Base-by-base conservation (phyloP, 1,140 invertebrate species). In the Halictus rubicundus region DNA sequence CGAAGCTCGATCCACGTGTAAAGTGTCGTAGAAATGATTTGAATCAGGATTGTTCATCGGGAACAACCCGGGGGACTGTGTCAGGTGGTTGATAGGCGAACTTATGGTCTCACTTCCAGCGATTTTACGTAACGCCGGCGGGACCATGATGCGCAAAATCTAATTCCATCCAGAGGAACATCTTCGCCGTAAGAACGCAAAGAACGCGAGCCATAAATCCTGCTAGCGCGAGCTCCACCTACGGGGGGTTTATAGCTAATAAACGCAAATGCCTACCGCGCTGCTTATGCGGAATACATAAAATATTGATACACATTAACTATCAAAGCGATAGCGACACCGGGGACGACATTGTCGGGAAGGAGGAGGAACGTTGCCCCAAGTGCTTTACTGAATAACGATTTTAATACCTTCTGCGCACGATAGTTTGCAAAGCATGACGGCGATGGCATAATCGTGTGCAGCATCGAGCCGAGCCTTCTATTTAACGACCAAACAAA, bases 271-370 rank as follows among this genome's bases (percentile, higher is more conserved):
- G 83, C 81, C 73, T 77, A 70, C 69, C 66, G 39, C 60, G 71
- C 69, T 80, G 75, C 80, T 87, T 87, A 86, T 83, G 78, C 73
- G 61, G 78, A 73, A 82, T 86, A 78, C 84, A 39, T 84, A 79
- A 86, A 82, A 83, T 86, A 85, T 86, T 83, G 84, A 86, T 83
- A 81, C 73, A 39, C 76, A 85, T 85, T 81, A 83, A 83, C 85
- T 74, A 78, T 64, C 70, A 27, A 64, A 80, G 72, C 32, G 72
- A 77, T 71, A 69, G 66, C 19, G 3, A 46, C 49, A 60, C 37
- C 16, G 49, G 32, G 39, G 68, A 68, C 39, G 42, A 74, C 60
- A 57, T 46, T 32, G 54, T 8, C 4, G 59, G 37, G 54, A 23
- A 63, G 64, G 73, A 77, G 10, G 60, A 59, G n/a, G n/a, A 61